Conservation (phyloP, 1,140 invertebrate genomes). For the Hormaphis cornu region DNA sequence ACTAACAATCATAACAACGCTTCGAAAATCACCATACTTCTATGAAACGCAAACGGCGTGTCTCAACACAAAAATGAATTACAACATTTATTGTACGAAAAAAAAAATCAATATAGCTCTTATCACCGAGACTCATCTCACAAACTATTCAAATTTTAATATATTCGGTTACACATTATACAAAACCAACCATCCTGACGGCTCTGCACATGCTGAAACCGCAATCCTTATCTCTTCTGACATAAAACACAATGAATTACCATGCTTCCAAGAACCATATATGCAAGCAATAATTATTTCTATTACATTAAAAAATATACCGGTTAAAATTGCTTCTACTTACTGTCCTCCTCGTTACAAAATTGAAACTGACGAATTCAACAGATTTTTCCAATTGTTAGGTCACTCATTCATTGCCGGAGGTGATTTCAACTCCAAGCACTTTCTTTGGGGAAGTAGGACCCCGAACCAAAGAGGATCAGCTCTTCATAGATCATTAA, state of each 20-base stretch:
- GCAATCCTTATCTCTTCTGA: background rate
- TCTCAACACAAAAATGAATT: too few species aligned
- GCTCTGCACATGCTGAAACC: too few species aligned
- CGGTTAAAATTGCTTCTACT: background rate
- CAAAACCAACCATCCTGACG: too few species aligned
- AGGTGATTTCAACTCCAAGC: slow-evolving; percentile 26
- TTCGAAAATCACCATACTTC: too few species aligned
- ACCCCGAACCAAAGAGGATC: background rate
- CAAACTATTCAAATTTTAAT: too few species aligned
- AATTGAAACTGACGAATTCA: slow-evolving; percentile 38
- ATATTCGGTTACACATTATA: too few species aligned
- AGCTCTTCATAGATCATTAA: slow-evolving; percentile 39
- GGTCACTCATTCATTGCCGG: slow-evolving; percentile 40
- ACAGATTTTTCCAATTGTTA: slow-evolving; percentile 38
- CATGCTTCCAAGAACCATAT: background rate
- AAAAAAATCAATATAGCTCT: too few species aligned
- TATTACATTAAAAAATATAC: background rate
- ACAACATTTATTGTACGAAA: too few species aligned
- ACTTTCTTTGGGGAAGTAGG: background rate
- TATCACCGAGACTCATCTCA: too few species aligned
- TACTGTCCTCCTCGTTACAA: slow-evolving; percentile 19
- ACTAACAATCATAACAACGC: background rate
- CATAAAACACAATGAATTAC: background rate
- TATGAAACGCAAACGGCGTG: slow-evolving; percentile 2
- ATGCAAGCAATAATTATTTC: background rate